Evolutionary conservation across 2,888 invertebrate genomes (phyloP), one percentile per base, ranked within the genome.

Genomic region (Helleia helle): DNA sequence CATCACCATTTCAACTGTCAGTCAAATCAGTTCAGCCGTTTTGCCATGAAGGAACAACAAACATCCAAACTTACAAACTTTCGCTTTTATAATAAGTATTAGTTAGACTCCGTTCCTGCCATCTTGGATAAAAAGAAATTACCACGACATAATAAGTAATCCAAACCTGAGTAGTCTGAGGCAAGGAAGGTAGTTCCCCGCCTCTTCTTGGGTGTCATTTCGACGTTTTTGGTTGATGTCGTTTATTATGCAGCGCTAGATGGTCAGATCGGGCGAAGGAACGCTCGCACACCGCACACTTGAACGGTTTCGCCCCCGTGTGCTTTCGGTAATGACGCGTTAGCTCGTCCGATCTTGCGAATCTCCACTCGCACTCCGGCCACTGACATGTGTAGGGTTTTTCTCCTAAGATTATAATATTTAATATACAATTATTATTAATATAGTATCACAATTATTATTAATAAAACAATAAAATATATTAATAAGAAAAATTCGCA

Each of bases 311-410:
- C 44, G 96, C 96, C 22, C 97, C 97, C 1, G 97, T 97, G 84
- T 97, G 97, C 80, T 97, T 97, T 64, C 97, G 90, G 86, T 96
- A 97, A 75, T 97, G 97, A 56, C 97, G 92, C 44, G 97, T 97
- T 69, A 97, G 85, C 85, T 97, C 97, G 84, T 97, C 97, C 31
- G 96, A 96, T 46, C 97, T 88, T 42, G 97, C 97, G 74, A 97
- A 97, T 63, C 97, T 88, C 97, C 97, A 98, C 69, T 96, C 96
- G 84, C 97, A 98, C 66, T 97, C 97, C 36, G 96, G 95, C 97
- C 97, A 97, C 70, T 95, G 95, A 84, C 97, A 97, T 68, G 95
- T 94, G 86, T 97, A 98, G 52, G 97, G 97, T 81, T 98, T 98
- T 80, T 98, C 97, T 58, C 97, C 97, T 96, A 87, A 6, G 86